Base-by-base conservation (phyloP, 2,797 vertebrate genomes). In the Caiman crocodilus region DNA sequence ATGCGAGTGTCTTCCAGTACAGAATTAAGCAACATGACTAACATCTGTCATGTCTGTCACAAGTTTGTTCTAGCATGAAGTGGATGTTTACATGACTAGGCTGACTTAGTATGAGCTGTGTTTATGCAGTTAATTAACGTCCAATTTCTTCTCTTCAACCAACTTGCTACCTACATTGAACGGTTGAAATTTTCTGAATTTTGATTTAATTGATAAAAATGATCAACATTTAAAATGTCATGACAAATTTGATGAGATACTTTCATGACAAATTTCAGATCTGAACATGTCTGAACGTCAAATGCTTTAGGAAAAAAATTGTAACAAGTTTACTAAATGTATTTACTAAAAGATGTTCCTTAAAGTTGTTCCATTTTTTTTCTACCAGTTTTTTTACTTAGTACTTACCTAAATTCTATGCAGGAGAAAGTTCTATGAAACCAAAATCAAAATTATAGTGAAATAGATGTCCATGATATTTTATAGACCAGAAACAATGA, bases 41-140 rank as follows among this genome's bases (percentile, higher is more conserved):
- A 2, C 71, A 61, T 4, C 59, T 85, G 78, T 16, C 80, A 4
- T 16, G 21, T 71, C 42, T 21, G 30, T 69, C 14, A 30, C 30
- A 35, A 20, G 18, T 50, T 67, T 35, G 0, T 35, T 6, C 60
- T 7, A 0, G 82, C 78, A 86, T 69, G 90, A 92, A 92, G 82
- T 81, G 84, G 75, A 59, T 83, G 79, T 0, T 2, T 76, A 60
- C 64, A 79, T 81, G 65, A 5, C 76, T 23, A 75, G 77, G 83
- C 78, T 86, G 82, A 5, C 58, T 91, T 79, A 42, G 23, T 25
- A 82, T 80, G 86, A 90, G 26, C 90, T 81, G 32, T 87, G 18
- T 69, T 65, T 32, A 69, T 32, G 30, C 30, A 6, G 30, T 69
- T 69, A 69, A 35, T 69, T 32, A 35, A 32, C 20, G 30, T 35